Evolutionary conservation across 1,140 invertebrate species (phyloP).

Genomic region (Bombus cullumanus): DNA sequence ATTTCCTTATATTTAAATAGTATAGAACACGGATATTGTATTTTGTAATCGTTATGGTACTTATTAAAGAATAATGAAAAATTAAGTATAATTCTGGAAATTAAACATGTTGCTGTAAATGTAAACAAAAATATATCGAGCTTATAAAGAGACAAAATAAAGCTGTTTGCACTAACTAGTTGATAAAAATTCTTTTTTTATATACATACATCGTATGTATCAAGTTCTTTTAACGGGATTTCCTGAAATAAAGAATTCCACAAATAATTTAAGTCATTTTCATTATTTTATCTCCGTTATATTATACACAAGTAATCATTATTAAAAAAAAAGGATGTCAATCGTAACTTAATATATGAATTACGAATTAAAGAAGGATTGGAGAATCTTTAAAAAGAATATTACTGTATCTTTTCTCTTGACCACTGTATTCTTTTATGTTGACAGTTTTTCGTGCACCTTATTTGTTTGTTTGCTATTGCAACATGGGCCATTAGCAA

Average conservation of each 20-base stretch:
- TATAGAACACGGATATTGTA: neutral
- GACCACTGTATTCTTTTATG: slow-evolving; percentile 44
- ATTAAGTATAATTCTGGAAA: neutral
- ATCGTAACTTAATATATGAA: slow-evolving; percentile 78
- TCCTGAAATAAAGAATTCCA: slow-evolving; percentile 55
- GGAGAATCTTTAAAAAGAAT: slow-evolving; percentile 55
- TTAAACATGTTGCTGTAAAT: slow-evolving; percentile 8
- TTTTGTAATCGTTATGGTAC: neutral
- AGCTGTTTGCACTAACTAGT: neutral
- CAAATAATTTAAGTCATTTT: slow-evolving; percentile 49
- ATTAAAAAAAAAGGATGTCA: slow-evolving; percentile 74
- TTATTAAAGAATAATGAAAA: slow-evolving; percentile 6
- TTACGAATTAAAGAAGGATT: slow-evolving; percentile 72
- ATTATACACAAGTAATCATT: slow-evolving; percentile 75
- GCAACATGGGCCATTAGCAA: slow-evolving; percentile 46
- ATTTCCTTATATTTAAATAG: neutral
- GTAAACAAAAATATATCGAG: slow-evolving; percentile 32
- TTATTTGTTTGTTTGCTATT: slow-evolving; percentile 49
- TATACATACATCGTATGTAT: slow-evolving; percentile 15
- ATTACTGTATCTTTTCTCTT: slow-evolving; percentile 55
- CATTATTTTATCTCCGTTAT: slow-evolving; percentile 65
- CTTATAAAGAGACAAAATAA: slow-evolving; percentile 40
- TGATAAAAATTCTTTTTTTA: slow-evolving; percentile 1
- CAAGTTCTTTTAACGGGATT: slow-evolving; percentile 26
- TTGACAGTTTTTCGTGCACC: slow-evolving; percentile 44